Conservation (phyloP, 2,797 vertebrate genomes). For the Lutjanus argentimaculatus region DNA sequence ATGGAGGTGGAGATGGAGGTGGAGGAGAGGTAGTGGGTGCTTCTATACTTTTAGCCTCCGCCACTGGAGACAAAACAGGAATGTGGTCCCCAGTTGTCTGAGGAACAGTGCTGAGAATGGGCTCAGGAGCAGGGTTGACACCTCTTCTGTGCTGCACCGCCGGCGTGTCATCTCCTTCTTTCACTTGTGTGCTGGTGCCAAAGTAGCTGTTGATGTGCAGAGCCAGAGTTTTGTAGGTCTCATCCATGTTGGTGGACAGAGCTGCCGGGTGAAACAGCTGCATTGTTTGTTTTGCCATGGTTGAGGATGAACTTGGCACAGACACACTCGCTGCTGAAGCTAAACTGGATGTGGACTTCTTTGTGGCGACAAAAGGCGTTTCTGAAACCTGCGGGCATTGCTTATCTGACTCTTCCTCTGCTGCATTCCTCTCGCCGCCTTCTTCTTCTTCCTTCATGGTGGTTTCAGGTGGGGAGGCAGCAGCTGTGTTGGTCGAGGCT, state of each 20-base stretch:
- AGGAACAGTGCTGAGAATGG: conserved; percentile 1
- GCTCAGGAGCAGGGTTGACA: background rate
- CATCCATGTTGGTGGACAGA: conserved; percentile 92
- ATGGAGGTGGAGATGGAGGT: background rate
- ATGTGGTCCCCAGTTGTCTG: conserved; percentile 39
- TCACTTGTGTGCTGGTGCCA: conserved; percentile 62
- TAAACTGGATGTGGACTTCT: conserved; percentile 38
- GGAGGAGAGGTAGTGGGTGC: conserved; percentile 23
- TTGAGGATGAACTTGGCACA: conserved; percentile 53
- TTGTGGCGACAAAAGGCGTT: conserved; percentile 65
- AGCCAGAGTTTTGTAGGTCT: conserved; percentile 91
- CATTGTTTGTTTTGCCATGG: conserved; percentile 76
- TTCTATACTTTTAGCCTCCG: conserved; percentile 59
- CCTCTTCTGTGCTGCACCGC: conserved; percentile 5
- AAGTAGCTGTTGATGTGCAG: conserved; percentile 95
- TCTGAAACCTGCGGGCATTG: conserved; percentile 57
- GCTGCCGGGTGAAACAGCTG: conserved; percentile 88
- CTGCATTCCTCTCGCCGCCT: conserved; percentile 61
- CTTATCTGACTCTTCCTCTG: conserved; percentile 24
- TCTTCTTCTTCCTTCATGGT: conserved; percentile 71
- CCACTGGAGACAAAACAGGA: conserved; percentile 70
- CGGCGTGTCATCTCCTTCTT: conserved; percentile 75
- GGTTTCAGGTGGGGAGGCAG: conserved; percentile 31
- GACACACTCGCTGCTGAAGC: conserved; percentile 31
- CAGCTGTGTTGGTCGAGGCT: conserved; percentile 3